Conservation (phyloP, 2,888 invertebrate species). For the Dryomyza anilis region DNA sequence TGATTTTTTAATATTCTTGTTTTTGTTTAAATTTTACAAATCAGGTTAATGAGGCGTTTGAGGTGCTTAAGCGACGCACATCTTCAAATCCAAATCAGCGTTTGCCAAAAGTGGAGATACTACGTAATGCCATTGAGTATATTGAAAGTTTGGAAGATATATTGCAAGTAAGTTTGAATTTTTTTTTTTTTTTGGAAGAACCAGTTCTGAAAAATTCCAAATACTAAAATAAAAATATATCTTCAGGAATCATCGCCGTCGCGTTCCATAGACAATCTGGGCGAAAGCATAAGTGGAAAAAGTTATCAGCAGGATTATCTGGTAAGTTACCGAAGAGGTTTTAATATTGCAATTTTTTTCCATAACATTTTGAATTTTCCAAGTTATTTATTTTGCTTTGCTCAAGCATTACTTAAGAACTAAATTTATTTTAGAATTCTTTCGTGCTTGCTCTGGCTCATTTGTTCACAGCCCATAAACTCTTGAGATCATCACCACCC, state of each 20-base stretch:
- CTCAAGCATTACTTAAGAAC: neutral
- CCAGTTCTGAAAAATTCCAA: neutral
- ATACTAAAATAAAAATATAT: constrained; percentile 6
- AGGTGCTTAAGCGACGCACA: constrained; percentile 88
- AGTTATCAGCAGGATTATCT: constrained; percentile 59
- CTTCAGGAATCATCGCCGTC: constrained; percentile 57
- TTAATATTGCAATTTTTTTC: neutral
- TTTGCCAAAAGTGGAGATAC: constrained; percentile 95
- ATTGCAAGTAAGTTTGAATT: constrained; percentile 64
- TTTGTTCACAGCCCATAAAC: constrained; percentile 7
- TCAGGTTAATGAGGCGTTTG: constrained; percentile 98
- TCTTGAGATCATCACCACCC: neutral
- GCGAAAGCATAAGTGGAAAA: constrained; percentile 54
- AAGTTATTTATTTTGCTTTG: constrained; percentile 11
- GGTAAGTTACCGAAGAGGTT: constrained; percentile 53
- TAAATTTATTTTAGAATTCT: neutral
- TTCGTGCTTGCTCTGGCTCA: neutral
- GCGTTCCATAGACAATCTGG: constrained; percentile 55
- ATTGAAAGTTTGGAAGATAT: constrained; percentile 90
- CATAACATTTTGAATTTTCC: too few relatives aligned
- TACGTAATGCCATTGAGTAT: constrained; percentile 96
- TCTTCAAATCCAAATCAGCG: constrained; percentile 95
- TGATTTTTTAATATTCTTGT: constrained; percentile 23
- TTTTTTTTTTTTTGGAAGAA: neutral
- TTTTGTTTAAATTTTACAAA: constrained; percentile 35